phyloP scores from a whole-genome alignment of 2,113 vertebrate genomes.

The Psettodes erumei region DNA sequence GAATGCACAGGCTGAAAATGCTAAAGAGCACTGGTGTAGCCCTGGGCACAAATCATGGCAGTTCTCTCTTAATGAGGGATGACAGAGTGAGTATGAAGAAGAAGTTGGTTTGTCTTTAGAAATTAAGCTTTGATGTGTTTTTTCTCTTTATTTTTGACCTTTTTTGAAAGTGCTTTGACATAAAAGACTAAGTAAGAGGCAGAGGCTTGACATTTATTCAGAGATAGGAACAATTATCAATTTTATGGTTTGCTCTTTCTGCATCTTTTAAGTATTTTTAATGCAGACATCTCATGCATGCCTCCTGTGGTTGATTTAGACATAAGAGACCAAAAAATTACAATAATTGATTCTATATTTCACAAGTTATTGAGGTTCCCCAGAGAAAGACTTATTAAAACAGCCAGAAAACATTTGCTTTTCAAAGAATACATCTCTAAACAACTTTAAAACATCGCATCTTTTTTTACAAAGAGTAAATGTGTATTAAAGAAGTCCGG shows the following conservation, averaged over 20 bases:
- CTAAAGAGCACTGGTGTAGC: constrained; percentile 78
- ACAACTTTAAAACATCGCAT: no score
- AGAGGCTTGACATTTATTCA: constrained; percentile 61
- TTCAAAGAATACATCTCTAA: not conserved
- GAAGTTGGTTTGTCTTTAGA: constrained; percentile 30
- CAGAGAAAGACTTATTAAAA: not conserved
- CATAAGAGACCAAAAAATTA: not conserved
- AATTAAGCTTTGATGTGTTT: not conserved
- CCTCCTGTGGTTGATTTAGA: not conserved
- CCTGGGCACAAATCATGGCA: constrained; percentile 50
- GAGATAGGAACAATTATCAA: constrained; percentile 36
- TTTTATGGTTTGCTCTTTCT: constrained; percentile 28
- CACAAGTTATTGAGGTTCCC: not conserved
- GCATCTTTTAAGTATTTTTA: constrained; percentile 15
- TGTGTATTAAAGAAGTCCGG: not conserved
- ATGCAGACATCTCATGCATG: not conserved
- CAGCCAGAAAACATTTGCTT: not conserved
- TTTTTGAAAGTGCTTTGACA: constrained; percentile 44
- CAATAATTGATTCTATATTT: not conserved
- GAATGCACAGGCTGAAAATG: constrained; percentile 71
- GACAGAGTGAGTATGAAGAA: constrained; percentile 31
- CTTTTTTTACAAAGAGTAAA: not conserved
- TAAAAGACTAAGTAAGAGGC: constrained; percentile 41
- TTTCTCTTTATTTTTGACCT: constrained; percentile 9
- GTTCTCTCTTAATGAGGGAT: constrained; percentile 53